Evolutionary conservation across 2,888 invertebrate genomes (phyloP).

Genomic region (Drosophila affinis): DNA sequence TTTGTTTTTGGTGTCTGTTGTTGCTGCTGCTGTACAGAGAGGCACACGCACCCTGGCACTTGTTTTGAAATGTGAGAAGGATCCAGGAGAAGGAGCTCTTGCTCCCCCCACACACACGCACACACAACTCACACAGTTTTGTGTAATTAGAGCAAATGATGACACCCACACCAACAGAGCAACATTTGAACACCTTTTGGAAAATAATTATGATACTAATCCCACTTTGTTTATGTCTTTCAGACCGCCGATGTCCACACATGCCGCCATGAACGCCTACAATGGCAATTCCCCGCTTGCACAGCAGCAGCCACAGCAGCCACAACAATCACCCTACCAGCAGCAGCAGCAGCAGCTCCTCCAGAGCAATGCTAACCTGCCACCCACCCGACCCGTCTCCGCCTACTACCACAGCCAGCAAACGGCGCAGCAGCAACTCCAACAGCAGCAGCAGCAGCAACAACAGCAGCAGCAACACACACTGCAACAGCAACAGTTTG

Average conservation of each 20-base stretch:
- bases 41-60: slow-evolving; percentile 40
- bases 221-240: slow-evolving; percentile 42
- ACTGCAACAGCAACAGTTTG: slow-evolving; percentile 78
- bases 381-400: slow-evolving; percentile 82
- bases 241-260: slow-evolving; percentile 80
- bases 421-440: slow-evolving; percentile 71
- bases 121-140: slow-evolving; percentile 23
- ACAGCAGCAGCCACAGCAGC: slow-evolving; percentile 73
- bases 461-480: slow-evolving; percentile 75
- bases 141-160: slow-evolving; percentile 20
- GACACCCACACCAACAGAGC: slow-evolving; percentile 15
- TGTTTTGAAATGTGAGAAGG: not conserved
- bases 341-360: slow-evolving; percentile 68
- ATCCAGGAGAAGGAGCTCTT: not conserved
- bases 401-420: slow-evolving; percentile 82
- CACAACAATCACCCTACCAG: slow-evolving; percentile 62
- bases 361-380: slow-evolving; percentile 70
- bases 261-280: slow-evolving; percentile 80
- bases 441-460: slow-evolving; percentile 76
- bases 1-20: slow-evolving; percentile 25
- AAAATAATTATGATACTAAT: slow-evolving; percentile 3
- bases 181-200: slow-evolving; percentile 2
- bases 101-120: slow-evolving; percentile 9
- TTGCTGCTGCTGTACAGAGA: slow-evolving; percentile 45
- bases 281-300: slow-evolving; percentile 82